These are phyloP conservation scores for Cyanistes caeruleus DNA, from an alignment of 2,113 vertebrate species.

Conservation along the genomic window DNA sequence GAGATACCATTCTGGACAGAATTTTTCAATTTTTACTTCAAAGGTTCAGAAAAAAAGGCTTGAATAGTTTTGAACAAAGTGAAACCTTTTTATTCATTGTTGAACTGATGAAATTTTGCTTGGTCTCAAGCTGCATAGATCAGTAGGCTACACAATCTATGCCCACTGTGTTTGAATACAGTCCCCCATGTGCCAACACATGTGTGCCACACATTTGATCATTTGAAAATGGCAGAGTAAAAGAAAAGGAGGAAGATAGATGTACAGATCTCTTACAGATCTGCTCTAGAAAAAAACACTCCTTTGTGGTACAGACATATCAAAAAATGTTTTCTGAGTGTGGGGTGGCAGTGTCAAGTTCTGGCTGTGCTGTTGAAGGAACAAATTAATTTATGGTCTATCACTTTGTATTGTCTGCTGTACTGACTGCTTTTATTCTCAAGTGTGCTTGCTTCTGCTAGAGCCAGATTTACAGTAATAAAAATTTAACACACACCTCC, in stretches of 20 bases:
- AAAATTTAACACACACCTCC: neutral
- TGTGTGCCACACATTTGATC: neutral
- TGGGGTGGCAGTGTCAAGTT: neutral
- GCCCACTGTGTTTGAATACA: neutral
- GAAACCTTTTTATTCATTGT: neutral
- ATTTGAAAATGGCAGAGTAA: neutral
- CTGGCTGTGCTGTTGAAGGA: neutral
- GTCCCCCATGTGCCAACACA: neutral
- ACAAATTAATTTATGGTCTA: conserved; percentile 17
- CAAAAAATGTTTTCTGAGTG: neutral
- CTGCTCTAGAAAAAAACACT: neutral
- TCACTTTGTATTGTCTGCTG: neutral
- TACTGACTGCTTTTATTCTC: neutral
- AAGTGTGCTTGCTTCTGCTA: neutral
- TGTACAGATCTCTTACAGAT: neutral
- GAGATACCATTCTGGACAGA: neutral
- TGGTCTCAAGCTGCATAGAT: neutral
- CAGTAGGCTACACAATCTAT: neutral
- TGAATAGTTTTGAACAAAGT: neutral
- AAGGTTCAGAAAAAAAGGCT: neutral
- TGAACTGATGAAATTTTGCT: neutral
- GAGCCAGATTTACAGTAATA: neutral
- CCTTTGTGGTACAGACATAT: neutral
- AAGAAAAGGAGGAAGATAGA: neutral
- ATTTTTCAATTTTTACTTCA: neutral